A percentile compares a stretch with the other conserved stretches of the same genome.
Conservation (phyloP, 2,113 vertebrate genomes). For the Brachyistius frenatus region DNA sequence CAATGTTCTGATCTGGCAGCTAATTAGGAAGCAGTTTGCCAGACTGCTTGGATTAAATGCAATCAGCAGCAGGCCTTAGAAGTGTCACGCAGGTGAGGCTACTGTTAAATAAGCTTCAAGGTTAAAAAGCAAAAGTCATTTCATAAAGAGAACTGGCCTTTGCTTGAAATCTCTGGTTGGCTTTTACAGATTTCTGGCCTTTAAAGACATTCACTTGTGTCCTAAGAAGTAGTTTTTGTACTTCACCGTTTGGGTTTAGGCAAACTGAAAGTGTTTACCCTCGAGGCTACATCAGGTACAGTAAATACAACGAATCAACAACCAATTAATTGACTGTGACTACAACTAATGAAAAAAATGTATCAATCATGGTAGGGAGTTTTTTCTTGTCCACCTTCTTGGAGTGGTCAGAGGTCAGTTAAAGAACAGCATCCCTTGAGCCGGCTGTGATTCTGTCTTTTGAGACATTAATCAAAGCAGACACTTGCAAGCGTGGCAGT, state of each 20-base stretch:
- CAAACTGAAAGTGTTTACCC: background rate
- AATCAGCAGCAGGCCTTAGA: conserved; percentile 48
- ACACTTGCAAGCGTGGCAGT: conserved; percentile 19
- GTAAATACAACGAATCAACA: background rate
- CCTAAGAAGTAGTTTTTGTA: background rate
- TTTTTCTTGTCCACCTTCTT: background rate
- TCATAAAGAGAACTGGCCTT: conserved; percentile 24
- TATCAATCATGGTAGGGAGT: too few species aligned
- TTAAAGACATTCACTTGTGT: background rate
- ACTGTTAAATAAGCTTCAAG: conserved; percentile 47
- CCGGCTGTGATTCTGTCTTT: conserved; percentile 16
- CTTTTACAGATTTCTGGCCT: background rate
- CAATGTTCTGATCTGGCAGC: conserved; percentile 49
- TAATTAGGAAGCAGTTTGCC: conserved; percentile 65
- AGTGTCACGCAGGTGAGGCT: conserved; percentile 45
- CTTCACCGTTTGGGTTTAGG: background rate
- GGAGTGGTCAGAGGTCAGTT: conserved; percentile 35
- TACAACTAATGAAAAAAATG: too few species aligned
- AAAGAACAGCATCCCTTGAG: conserved; percentile 28
- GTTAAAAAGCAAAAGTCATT: conserved; percentile 16
- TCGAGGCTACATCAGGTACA: background rate
- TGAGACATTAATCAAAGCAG: conserved; percentile 42
- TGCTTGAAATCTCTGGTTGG: conserved; percentile 14
- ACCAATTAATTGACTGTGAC: background rate
- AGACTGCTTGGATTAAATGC: conserved; percentile 55